Evolutionary conservation across 35 echinoderm and acorn worm genomes (phyloP), one percentile per base, ranked within the genome.

Genomic region (Ophiothrix spiculata): DNA sequence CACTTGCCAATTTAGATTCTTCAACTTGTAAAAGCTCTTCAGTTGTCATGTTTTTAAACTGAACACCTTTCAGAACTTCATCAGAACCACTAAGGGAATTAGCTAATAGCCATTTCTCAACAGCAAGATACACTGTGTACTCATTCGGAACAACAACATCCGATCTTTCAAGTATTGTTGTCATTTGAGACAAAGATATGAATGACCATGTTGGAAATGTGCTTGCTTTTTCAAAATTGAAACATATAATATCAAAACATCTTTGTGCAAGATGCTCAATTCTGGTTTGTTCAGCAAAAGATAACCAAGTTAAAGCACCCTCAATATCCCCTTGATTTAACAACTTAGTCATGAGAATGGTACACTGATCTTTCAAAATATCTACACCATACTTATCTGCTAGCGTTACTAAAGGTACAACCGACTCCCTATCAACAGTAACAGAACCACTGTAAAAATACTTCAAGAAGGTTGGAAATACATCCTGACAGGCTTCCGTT

Each of bases 381-480:
- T 69, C 25, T n/a, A 69, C 60, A n/a, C 25, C 60, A 25, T 69
- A 69, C 25, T 69, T 69, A 69, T 69, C 60, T 69, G 60, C 60
- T n/a, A 69, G 29, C 25, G 25, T 69, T 6, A 69, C 60, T 69
- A 69, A n/a, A 25, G 60, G 60, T 15, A 69, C 60, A 25, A 69
- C 25, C 29, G 10, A 10, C 6, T 69, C 10, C 4, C 60, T 6
- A 69, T 28, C 29, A 25, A 69, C 60, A 25, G 60, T 25, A 15
- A 69, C 60, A 69, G 60, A 12, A 69, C 60, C 60, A 28, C 60
- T 69, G 35, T 87, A 87, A 23, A 87, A 78, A 46, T 78, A 87
- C 39, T 79, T 25, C 13, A 87, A 54, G 34, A 87, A 87, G 0
- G 76, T 75, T 1, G 41, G 38, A 36, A 87, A 87, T 3, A 87